These are phyloP conservation scores for Notamacropus eugenii DNA, from an alignment of 2,797 vertebrate genomes.

Conservation along the genomic window DNA sequence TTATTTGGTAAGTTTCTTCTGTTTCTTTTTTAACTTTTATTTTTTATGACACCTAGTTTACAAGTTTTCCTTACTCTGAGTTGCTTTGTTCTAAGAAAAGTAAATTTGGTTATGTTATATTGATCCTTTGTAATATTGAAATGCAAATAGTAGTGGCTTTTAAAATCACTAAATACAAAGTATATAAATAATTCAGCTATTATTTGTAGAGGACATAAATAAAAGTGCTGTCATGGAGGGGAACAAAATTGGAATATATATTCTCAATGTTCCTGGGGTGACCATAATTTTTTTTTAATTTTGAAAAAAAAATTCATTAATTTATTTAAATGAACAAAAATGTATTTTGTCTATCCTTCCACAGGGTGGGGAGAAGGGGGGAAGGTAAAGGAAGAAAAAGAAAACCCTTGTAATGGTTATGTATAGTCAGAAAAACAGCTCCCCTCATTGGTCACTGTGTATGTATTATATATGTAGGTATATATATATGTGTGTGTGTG, in stretches of 20 bases:
- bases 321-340: background rate
- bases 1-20: constrained; percentile 90
- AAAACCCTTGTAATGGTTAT: background rate
- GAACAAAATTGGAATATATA: background rate
- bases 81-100: constrained; percentile 43
- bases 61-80: constrained; percentile 3
- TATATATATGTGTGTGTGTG: background rate
- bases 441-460: background rate
- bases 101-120: constrained; percentile 31
- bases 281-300: background rate
- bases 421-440: background rate
- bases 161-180: constrained; percentile 44
- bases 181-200: constrained; percentile 21
- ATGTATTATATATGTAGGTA: background rate
- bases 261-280: background rate
- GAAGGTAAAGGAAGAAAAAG: background rate
- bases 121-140: constrained; percentile 37
- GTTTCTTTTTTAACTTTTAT: constrained; percentile 11
- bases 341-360: background rate
- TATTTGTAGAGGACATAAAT: constrained; percentile 1
- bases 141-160: background rate
- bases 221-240: background rate
- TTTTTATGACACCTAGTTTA: constrained; percentile 29
- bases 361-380: background rate
- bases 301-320: background rate